Evolutionary conservation across 2,113 vertebrate genomes (phyloP), one percentile per base, ranked within the genome.

Genomic region (Abramis brama): DNA sequence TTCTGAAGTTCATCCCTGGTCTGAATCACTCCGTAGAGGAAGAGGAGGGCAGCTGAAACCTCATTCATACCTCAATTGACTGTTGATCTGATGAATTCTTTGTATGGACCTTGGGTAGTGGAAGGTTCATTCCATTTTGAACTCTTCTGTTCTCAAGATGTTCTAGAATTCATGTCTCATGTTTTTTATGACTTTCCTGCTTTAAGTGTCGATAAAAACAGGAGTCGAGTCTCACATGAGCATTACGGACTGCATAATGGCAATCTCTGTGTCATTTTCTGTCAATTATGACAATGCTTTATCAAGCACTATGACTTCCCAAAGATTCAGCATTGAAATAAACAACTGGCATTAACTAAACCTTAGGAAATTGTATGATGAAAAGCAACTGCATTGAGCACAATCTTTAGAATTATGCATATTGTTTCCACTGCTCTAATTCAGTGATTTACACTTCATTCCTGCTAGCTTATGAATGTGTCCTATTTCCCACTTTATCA

Each of bases 1-100:
- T 99, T 13, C 13, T 97, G 64, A 99, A 95, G 87, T 95, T 98
- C 90, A 94, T 99, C 12, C 98, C 98, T 1, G 97, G 97, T 86
- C 95, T 99, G 43, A 96, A 97, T 62, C 92, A 95, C 47, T 96
- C 98, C 0, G 94, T 98, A 13, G 96, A 98, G 83, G 97, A 98
- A 90, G 97, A 99, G 45, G 97, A 97, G 70, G 94, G 91, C 13
- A 93, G 90, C 1, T 86, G 68, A 91, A 25, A 19, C 52, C 39
- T 45, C 1, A 25, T 43, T 27, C 36, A 17, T 13, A 17, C 6
- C 25, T 68, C 6, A 21, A 75, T 2, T 84, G 52, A 82, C 64
- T 82, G 59, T 17, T 71, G 64, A 30, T 25, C 43, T 23, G 64
- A 62, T 82, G n/a, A 79, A 71, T 71, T 1, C 10, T 62, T 25